Percentiles rank a stretch among this genome's conserved stretches.
Conservation (phyloP, 2,888 invertebrate genomes). For the Brachycybe producta region DNA sequence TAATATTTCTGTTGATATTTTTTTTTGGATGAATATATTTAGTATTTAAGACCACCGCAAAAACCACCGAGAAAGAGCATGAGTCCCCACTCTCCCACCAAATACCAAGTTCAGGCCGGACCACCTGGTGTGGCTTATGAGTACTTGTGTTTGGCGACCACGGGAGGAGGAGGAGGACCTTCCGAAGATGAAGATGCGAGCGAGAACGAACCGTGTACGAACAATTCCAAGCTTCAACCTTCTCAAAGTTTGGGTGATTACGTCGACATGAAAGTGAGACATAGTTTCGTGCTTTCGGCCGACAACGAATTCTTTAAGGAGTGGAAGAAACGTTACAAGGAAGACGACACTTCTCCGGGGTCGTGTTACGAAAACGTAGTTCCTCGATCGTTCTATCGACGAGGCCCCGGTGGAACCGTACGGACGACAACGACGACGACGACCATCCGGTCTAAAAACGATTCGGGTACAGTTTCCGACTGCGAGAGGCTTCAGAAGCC, state of each 20-base stretch:
- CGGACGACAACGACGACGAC: background rate
- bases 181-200: background rate
- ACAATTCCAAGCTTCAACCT: background rate
- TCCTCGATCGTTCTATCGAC: background rate
- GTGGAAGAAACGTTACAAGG: background rate
- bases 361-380: background rate
- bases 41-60: slow-evolving; percentile 58
- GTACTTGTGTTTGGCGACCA: slow-evolving; percentile 23
- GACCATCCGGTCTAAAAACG: no score
- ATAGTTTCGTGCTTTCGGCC: slow-evolving; percentile 21
- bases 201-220: background rate
- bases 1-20: no score
- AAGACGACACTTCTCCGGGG: background rate
- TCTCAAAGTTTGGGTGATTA: slow-evolving; percentile 18
- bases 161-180: slow-evolving; percentile 11
- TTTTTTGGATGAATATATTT: no score
- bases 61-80: slow-evolving; percentile 77
- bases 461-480: background rate
- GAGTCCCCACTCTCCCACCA: slow-evolving; percentile 35
- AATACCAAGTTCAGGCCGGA: slow-evolving; percentile 17
- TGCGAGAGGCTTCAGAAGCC: slow-evolving; percentile 12
- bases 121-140: slow-evolving; percentile 19
- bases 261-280: slow-evolving; percentile 23
- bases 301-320: slow-evolving; percentile 23
- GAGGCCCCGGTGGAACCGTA: background rate